phyloP scores from a whole-genome alignment of 1,140 invertebrate genomes.

The Drosophila auraria region DNA sequence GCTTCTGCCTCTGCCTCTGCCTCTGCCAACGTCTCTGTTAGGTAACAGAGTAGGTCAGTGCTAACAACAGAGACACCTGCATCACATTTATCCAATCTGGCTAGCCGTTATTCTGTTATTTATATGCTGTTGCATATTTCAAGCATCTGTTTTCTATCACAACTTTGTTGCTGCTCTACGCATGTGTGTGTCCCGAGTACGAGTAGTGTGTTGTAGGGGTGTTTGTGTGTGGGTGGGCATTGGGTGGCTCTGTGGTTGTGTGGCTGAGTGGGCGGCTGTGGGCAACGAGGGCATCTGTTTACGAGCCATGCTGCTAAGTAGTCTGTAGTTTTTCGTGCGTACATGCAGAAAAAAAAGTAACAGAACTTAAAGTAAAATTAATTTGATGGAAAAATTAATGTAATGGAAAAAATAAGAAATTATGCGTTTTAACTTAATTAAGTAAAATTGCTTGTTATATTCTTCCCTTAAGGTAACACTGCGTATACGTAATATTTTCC shows the following conservation, averaged over 20 bases:
- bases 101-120: constrained; percentile 77
- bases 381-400: background rate
- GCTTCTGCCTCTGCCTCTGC: background rate
- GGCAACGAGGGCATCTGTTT: constrained; percentile 13
- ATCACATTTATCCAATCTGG: constrained; percentile 61
- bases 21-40: constrained; percentile 54
- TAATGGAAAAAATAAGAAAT: background rate
- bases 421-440: too few species aligned
- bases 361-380: too few species aligned
- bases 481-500: background rate
- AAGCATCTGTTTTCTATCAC: constrained; percentile 63
- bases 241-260: constrained; percentile 24
- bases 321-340: constrained; percentile 48
- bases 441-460: too few species aligned
- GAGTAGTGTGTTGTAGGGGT: constrained; percentile 5
- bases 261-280: constrained; percentile 3
- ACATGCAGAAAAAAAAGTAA: constrained; percentile 7
- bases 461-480: background rate
- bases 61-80: constrained; percentile 63
- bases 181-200: constrained; percentile 31
- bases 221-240: constrained; percentile 20
- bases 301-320: constrained; percentile 45
- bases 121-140: constrained; percentile 79
- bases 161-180: constrained; percentile 62
- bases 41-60: constrained; percentile 67